Base-by-base conservation (phyloP, 2,888 invertebrate genomes). In the Lasioglossum marginatum region DNA sequence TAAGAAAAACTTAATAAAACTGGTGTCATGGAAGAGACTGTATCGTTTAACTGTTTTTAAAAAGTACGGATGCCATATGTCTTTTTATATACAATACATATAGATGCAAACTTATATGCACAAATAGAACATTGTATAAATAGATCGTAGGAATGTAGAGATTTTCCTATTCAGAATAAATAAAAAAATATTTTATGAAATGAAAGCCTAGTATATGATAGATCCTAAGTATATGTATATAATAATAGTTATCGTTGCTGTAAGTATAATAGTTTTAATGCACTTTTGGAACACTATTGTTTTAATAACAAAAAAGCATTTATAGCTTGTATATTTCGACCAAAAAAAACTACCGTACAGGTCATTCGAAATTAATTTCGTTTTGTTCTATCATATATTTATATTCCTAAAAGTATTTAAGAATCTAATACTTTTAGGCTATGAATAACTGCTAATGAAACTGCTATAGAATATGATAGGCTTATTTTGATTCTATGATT, bases 101-200 rank as follows among this genome's bases (percentile, higher is more conserved):
- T 71, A 80, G 23, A 31, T 77, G 57, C 77, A 84, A 77, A 60
- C 74, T 48, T 60, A 72, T 79, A 73, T 31, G 34, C 68, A 73
- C 23, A 34, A 68, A 81, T 48, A 68, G 48, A 66, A 76, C 23
- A 63, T 27, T 37, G 66, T 71, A 43, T 27, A 79, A 76, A 85
- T 74, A 77, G n/a, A 75, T 75, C 75, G 45, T 63, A 86, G 79
- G 79, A 86, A 86, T 86, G 78, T 79, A 80, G 8, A n/a, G 66
- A 72, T 80, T n/a, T 71, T 45, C 27, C 70, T 57, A 45, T 72
- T 80, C 70, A 79, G 31, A 85, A 72, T 79, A 76, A 85, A 85
- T 83, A 66, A 63, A 85, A 83, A 45, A 16, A 16, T 63, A 45
- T 83, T 73, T 48, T 10, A 48, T 70, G 48, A 16, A 40, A 75